Percentiles rank a stretch among this genome's conserved stretches.
Evolutionary conservation across 2,797 vertebrate genomes (phyloP).

Genomic region (Danio kyathit): DNA sequence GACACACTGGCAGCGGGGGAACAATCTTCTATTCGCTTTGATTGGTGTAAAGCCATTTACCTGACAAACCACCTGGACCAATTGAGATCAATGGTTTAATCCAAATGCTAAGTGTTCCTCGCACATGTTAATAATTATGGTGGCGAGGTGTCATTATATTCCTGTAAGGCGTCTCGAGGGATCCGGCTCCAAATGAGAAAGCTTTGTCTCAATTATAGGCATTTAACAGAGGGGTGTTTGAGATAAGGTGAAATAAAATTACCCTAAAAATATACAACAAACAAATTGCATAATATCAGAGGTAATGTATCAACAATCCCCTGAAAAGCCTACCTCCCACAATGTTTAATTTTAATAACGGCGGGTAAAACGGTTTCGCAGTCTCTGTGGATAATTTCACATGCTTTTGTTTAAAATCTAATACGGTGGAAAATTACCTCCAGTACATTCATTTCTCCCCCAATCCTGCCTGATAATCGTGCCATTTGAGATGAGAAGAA

Average conservation of each 20-base stretch:
- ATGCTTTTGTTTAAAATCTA: constrained; percentile 53
- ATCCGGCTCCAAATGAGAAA: constrained; percentile 69
- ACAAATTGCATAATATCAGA: constrained; percentile 50
- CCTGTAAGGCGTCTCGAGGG: constrained; percentile 64
- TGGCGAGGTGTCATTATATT: constrained; percentile 69
- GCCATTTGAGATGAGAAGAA: constrained; percentile 29
- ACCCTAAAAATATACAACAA: constrained; percentile 63
- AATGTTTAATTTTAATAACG: constrained; percentile 60
- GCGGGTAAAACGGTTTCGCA: constrained; percentile 38
- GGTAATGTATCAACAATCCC: constrained; percentile 59
- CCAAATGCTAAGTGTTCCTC: constrained; percentile 67
- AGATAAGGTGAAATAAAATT: constrained; percentile 66
- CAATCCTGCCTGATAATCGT: constrained; percentile 37
- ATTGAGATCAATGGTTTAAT: constrained; percentile 78
- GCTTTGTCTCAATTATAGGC: constrained; percentile 75
- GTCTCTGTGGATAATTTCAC: constrained; percentile 43
- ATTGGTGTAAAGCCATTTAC: constrained; percentile 74
- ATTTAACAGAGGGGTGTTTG: constrained; percentile 66
- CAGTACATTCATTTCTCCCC: constrained; percentile 21
- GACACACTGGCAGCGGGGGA: constrained; percentile 67
- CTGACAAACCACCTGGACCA: constrained; percentile 65
- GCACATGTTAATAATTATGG: constrained; percentile 71
- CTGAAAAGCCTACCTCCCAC: constrained; percentile 39
- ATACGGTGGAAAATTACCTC: constrained; percentile 56
- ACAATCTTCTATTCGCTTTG: constrained; percentile 68